Conservation (phyloP, 2,888 invertebrate genomes). For the Oligia fasciuncula region DNA sequence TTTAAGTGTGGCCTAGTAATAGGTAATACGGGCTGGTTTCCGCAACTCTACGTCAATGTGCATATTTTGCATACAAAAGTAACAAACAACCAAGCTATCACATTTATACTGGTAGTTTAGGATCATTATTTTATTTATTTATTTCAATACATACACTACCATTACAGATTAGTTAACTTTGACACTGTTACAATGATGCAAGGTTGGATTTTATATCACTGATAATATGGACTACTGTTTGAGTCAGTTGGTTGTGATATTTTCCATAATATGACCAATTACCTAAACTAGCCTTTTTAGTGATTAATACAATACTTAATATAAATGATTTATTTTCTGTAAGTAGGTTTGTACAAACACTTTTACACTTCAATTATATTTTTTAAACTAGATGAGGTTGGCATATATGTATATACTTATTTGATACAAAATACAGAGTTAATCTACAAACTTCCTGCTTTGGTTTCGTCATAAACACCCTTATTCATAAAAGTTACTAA, state of each 20-base stretch:
- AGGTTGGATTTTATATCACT: neutral
- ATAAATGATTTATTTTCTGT: no score
- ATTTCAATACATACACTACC: neutral
- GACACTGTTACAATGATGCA: neutral
- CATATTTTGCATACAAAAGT: no score
- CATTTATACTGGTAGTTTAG: neutral
- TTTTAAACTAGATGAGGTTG: no score
- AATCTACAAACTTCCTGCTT: constrained; percentile 27
- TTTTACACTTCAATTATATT: no score
- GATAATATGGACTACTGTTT: neutral
- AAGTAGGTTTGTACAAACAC: no score
- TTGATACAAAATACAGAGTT: neutral
- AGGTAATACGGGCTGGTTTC: neutral
- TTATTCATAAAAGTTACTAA: no score
- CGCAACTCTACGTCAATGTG: no score
- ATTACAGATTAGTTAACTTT: neutral
- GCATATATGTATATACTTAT: neutral
- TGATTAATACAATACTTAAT: neutral
- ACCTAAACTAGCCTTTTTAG: neutral
- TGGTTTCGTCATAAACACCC: neutral
- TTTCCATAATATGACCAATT: constrained; percentile 6
- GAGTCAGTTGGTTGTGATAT: neutral
- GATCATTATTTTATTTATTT: neutral
- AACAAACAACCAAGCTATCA: neutral
- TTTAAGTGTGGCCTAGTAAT: neutral